A percentile compares a stretch with the other conserved stretches of the same genome.
Conservation (phyloP, 2,888 invertebrate genomes). For the Rhimphoctona megacephalus region DNA sequence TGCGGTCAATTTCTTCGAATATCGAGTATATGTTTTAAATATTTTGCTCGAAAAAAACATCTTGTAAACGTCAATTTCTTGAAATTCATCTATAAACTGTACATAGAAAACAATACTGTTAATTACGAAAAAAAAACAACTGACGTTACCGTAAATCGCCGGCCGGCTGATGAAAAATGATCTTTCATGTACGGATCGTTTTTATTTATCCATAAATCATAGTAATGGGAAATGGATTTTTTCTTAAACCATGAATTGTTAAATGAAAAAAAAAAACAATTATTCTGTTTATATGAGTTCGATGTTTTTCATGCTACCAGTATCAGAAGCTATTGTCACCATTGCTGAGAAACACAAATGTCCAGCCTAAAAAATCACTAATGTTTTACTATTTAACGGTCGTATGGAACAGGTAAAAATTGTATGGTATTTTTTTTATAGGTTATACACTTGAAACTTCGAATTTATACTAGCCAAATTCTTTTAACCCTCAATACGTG, state of each 20-base stretch:
- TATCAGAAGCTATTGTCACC: slow-evolving; percentile 40
- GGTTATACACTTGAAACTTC: not conserved
- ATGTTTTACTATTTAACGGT: slow-evolving; percentile 75
- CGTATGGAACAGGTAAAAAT: slow-evolving; percentile 76
- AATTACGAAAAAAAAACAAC: slow-evolving; percentile 16
- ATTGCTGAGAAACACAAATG: slow-evolving; percentile 18
- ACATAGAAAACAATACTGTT: not conserved
- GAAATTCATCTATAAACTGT: not conserved
- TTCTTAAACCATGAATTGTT: not conserved
- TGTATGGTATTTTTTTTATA: slow-evolving; percentile 10
- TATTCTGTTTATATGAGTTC: not conserved
- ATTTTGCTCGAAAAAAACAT: not conserved
- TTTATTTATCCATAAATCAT: slow-evolving; percentile 32
- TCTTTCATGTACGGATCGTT: slow-evolving; percentile 49
- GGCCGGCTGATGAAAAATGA: slow-evolving; percentile 51
- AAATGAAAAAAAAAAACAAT: not conserved
- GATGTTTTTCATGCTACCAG: slow-evolving; percentile 30
- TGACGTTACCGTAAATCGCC: slow-evolving; percentile 17
- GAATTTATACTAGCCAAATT: not conserved
- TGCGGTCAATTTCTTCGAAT: slow-evolving; percentile 8
- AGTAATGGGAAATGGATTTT: not conserved
- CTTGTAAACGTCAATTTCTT: not conserved
- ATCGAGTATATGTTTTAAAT: not conserved
- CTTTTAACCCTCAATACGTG: too few species aligned
- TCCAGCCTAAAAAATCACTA: slow-evolving; percentile 66